Conservation (phyloP, 2,113 vertebrate species). For the Tyto alba region DNA sequence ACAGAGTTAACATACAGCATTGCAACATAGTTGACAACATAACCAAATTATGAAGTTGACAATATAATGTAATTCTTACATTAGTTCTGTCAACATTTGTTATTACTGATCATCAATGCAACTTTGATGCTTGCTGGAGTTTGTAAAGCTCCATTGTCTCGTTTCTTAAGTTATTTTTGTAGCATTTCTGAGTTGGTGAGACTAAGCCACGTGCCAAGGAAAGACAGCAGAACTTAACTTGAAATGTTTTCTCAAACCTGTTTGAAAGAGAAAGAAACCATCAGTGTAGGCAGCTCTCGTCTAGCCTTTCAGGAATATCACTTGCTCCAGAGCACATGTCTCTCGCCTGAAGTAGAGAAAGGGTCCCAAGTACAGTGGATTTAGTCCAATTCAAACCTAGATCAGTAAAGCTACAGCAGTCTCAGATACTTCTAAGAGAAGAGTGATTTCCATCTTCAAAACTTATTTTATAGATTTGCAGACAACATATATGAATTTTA, state of each 20-base stretch:
- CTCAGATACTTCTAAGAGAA: background rate
- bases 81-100: background rate
- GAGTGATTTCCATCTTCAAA: background rate
- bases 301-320: background rate
- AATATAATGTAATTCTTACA: background rate
- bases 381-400: background rate
- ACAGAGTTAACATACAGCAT: background rate
- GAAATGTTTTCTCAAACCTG: background rate
- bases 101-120: background rate
- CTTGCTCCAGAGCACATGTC: background rate
- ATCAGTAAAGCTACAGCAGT: background rate
- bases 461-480: background rate
- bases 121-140: background rate
- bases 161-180: background rate
- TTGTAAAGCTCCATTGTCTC: background rate
- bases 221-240: background rate
- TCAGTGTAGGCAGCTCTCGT: background rate
- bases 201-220: background rate
- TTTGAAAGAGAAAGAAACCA: background rate
- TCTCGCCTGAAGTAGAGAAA: background rate
- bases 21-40: background rate
- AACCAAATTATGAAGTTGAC: background rate
- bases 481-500: background rate
- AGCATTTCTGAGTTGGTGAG: background rate
- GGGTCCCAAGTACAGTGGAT: background rate